Percentiles rank a stretch among this genome's conserved stretches.
Conservation (phyloP, 1,140 invertebrate species). For the Drosophila bifasciata region DNA sequence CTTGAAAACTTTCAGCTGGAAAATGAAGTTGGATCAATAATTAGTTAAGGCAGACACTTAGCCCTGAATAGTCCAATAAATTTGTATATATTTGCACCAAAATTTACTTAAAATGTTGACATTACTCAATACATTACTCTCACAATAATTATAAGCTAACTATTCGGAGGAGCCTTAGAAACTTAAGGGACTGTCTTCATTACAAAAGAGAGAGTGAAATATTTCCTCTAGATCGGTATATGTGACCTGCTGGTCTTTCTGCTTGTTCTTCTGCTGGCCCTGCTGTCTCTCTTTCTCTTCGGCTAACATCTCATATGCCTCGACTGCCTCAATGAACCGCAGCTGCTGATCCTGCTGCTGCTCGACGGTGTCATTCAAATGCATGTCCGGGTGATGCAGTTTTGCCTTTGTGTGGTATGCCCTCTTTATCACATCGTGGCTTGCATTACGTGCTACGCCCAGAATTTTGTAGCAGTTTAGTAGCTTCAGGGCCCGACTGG, state of each 20-base stretch:
- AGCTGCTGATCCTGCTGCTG: conserved; percentile 95
- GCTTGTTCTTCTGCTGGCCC: conserved; percentile 92
- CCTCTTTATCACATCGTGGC: conserved; percentile 97
- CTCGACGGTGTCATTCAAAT: conserved; percentile 91
- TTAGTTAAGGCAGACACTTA: too few species aligned
- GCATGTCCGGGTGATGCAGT: conserved; percentile 95
- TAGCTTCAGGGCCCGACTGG: conserved; percentile 94
- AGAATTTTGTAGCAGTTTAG: conserved; percentile 99
- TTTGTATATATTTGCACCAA: too few species aligned
- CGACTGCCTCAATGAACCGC: conserved; percentile 98
- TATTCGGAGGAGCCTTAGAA: too few species aligned
- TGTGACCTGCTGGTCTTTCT: too few species aligned
- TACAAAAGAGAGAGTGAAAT: conserved; percentile 67
- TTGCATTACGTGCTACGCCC: conserved; percentile 92
- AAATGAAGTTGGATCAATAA: too few species aligned
- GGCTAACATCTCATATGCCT: conserved; percentile 97
- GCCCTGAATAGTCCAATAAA: too few species aligned
- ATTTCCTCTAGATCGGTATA: conserved; percentile 75
- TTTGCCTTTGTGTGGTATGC: conserved; percentile 95
- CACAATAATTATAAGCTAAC: too few species aligned
- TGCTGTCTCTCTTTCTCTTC: conserved; percentile 97
- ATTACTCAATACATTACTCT: too few species aligned
- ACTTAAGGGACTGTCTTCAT: too few species aligned
- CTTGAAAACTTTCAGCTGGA: too few species aligned
- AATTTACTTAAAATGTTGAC: too few species aligned